These are phyloP conservation scores for Scrobipalpa atriplicella DNA, from an alignment of 2,888 invertebrate genomes.

Conservation along the genomic window DNA sequence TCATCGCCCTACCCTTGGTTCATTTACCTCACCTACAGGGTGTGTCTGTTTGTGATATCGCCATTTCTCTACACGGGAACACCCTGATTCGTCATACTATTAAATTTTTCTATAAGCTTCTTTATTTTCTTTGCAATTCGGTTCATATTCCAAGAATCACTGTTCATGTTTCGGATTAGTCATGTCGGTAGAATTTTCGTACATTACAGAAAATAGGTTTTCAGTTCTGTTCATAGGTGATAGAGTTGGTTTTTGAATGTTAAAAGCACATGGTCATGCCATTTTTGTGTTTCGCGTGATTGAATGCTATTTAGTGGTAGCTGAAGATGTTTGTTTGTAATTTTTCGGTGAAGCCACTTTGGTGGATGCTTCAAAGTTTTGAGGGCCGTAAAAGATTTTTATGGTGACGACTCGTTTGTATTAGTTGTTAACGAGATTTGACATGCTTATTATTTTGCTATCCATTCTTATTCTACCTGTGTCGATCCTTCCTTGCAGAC, in stretches of 20 bases:
- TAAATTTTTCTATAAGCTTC: background rate
- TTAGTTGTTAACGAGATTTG: too few relatives aligned
- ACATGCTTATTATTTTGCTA: background rate
- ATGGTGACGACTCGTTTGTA: background rate
- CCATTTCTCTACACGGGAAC: background rate
- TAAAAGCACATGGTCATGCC: background rate
- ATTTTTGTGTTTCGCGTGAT: constrained; percentile 11
- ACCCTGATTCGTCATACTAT: constrained; percentile 8
- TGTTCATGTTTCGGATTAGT: background rate
- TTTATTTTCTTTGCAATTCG: background rate
- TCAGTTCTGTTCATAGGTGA: background rate
- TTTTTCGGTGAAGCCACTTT: background rate
- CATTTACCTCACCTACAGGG: background rate
- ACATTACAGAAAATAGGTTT: background rate
- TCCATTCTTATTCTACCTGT: too few relatives aligned
- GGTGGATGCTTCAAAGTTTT: background rate
- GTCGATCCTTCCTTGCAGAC: too few relatives aligned
- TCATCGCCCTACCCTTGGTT: background rate
- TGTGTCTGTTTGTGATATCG: background rate
- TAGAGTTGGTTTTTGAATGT: background rate
- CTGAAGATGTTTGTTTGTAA: background rate
- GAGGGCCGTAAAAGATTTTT: background rate
- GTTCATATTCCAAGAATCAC: background rate
- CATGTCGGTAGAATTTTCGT: constrained; percentile 4
- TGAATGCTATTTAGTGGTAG: background rate